Conservation (phyloP, 2,113 vertebrate species). For the Campylomormyrus tamandua region DNA sequence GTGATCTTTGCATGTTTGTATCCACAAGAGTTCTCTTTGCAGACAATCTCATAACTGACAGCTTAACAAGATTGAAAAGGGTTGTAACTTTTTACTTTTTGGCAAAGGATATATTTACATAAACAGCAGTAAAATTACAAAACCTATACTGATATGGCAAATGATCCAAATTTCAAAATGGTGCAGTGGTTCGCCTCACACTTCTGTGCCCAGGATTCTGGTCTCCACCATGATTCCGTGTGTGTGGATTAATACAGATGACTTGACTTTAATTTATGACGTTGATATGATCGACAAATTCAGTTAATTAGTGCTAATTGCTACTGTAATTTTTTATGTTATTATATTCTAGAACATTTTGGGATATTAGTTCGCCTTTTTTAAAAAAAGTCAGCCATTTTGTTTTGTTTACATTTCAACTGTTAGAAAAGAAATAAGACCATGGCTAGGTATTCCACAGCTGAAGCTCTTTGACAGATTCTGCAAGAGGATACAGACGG, state of each 20-base stretch:
- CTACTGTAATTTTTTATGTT: no score
- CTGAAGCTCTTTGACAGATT: no score
- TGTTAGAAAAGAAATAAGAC: no score
- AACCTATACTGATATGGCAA: neutral
- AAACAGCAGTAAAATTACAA: neutral
- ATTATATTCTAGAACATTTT: no score
- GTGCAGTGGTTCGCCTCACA: neutral
- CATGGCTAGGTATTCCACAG: no score
- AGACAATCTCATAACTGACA: constrained; percentile 5
- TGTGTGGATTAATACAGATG: neutral
- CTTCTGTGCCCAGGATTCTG: neutral
- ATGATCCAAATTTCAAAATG: neutral
- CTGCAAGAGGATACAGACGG: no score
- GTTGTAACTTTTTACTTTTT: constrained; percentile 22
- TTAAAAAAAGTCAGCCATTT: no score
- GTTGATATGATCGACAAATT: no score
- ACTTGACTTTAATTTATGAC: neutral
- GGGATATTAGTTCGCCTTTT: no score
- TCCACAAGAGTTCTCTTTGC: constrained; percentile 19
- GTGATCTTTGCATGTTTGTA: constrained; percentile 16
- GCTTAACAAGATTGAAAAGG: neutral
- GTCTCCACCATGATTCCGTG: neutral
- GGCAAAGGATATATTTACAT: constrained; percentile 7
- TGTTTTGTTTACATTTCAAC: no score
- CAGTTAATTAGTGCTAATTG: no score